Conservation (phyloP, 2,113 vertebrate species). For the Dipodomys spectabilis region DNA sequence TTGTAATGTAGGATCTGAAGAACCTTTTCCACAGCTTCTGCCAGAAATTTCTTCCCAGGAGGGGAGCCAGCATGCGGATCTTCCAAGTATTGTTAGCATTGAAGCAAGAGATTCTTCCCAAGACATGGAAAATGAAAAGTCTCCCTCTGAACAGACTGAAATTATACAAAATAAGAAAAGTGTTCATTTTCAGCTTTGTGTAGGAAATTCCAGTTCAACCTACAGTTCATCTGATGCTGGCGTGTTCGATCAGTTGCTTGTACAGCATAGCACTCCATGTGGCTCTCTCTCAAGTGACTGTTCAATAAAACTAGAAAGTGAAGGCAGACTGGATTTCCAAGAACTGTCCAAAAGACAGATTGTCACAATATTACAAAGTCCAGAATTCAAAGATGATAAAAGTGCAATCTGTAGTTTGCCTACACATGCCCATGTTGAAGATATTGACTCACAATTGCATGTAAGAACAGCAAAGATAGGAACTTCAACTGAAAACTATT, state of each 20-base stretch:
- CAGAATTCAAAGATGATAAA: constrained; percentile 49
- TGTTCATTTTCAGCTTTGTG: constrained; percentile 60
- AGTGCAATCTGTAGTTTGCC: constrained; percentile 20
- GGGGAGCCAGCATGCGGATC: constrained; percentile 71
- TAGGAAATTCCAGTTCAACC: constrained; percentile 75
- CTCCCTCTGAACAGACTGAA: constrained; percentile 51
- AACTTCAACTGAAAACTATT: constrained; percentile 44
- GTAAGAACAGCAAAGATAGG: constrained; percentile 31
- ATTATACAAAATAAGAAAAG: constrained; percentile 58
- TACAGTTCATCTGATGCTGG: constrained; percentile 55
- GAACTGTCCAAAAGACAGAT: constrained; percentile 40
- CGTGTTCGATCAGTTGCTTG: constrained; percentile 79
- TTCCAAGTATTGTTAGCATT: constrained; percentile 51
- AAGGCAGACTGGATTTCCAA: constrained; percentile 50
- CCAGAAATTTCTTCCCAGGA: constrained; percentile 86
- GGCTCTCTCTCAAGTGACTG: constrained; percentile 62
- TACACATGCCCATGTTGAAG: not conserved
- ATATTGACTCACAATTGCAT: not conserved
- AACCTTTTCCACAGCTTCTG: constrained; percentile 86
- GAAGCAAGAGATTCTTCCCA: constrained; percentile 63
- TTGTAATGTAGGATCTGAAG: constrained; percentile 80
- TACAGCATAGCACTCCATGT: constrained; percentile 65
- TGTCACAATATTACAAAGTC: constrained; percentile 16
- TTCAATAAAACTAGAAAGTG: constrained; percentile 19
- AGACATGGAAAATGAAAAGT: constrained; percentile 19